These are phyloP conservation scores for Trisateles emortualis DNA, from an alignment of 2,888 invertebrate species.

Conservation along the genomic window DNA sequence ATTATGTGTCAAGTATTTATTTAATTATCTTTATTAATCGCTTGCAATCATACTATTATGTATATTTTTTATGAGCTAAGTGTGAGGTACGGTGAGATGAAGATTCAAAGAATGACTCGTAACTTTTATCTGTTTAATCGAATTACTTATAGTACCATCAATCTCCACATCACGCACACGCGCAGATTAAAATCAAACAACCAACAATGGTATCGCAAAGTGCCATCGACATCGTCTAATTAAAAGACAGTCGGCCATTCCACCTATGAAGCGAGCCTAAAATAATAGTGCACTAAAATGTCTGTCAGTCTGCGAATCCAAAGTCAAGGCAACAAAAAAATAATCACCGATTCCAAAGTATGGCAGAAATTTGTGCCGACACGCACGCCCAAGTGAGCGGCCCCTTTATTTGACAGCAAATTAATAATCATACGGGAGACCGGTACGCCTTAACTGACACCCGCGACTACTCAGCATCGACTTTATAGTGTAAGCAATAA, in stretches of 20 bases:
- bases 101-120: slow-evolving; percentile 10
- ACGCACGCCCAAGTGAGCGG: slow-evolving; percentile 86
- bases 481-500: slow-evolving; percentile 75
- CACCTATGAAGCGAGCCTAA: slow-evolving; percentile 63
- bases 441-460: slow-evolving; percentile 74
- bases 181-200: slow-evolving; percentile 26
- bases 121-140: slow-evolving; percentile 25
- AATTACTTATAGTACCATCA: slow-evolving; percentile 31
- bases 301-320: slow-evolving; percentile 81
- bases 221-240: slow-evolving; percentile 65
- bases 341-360: slow-evolving; percentile 85
- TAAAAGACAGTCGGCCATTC: slow-evolving; percentile 66
- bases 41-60: slow-evolving; percentile 17
- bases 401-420: slow-evolving; percentile 87
- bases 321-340: slow-evolving; percentile 80
- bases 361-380: slow-evolving; percentile 86
- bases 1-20: slow-evolving; percentile 26
- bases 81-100: slow-evolving; percentile 6
- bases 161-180: slow-evolving; percentile 34
- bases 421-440: slow-evolving; percentile 80
- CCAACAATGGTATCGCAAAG: slow-evolving; percentile 49
- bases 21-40: slow-evolving; percentile 26
- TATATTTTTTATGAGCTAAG: slow-evolving; percentile 3
- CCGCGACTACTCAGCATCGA: slow-evolving; percentile 69
- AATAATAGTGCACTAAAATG: slow-evolving; percentile 76